These are phyloP conservation scores for Mellilla xanthometata DNA, from an alignment of 2,888 invertebrate species.

Conservation along the genomic window DNA sequence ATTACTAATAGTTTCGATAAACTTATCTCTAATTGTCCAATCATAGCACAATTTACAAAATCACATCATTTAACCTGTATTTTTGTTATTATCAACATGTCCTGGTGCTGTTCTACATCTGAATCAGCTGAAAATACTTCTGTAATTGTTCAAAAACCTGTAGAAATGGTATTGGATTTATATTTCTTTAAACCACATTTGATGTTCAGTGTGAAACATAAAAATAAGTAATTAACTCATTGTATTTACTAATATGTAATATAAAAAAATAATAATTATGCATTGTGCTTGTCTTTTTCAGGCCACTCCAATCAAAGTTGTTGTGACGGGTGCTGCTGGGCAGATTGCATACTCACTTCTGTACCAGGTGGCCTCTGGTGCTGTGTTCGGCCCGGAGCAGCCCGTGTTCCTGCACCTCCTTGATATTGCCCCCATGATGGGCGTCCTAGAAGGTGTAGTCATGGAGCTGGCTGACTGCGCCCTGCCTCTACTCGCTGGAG, in stretches of 20 bases:
- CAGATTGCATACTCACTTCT: conserved; percentile 99
- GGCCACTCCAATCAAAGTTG: conserved; percentile 94
- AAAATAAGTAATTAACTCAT: no score
- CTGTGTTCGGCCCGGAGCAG: conserved; percentile 95
- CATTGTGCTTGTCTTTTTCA: conserved; percentile 74
- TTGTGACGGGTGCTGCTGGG: conserved; percentile 99
- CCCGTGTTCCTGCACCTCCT: conserved; percentile 94
- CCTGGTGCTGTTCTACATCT: conserved; percentile 42
- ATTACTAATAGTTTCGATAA: conserved; percentile 9
- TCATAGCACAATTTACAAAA: conserved; percentile 11
- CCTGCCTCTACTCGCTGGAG: conserved; percentile 91
- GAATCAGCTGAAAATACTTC: conserved; percentile 31
- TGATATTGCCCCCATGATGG: conserved; percentile 98
- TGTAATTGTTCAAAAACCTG: conserved; percentile 31
- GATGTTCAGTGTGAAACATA: no score
- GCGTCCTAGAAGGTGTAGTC: conserved; percentile 97
- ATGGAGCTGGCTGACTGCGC: conserved; percentile 99
- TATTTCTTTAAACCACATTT: no score
- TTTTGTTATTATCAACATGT: conserved; percentile 30
- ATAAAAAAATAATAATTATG: no score
- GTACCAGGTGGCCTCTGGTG: conserved; percentile 96
- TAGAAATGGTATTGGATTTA: conserved; percentile 48
- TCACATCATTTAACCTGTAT: conserved; percentile 10
- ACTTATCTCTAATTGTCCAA: conserved; percentile 8
- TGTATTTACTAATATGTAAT: no score